phyloP scores from a whole-genome alignment of 2,797 vertebrate genomes.

The Pelochelys cantorii region DNA sequence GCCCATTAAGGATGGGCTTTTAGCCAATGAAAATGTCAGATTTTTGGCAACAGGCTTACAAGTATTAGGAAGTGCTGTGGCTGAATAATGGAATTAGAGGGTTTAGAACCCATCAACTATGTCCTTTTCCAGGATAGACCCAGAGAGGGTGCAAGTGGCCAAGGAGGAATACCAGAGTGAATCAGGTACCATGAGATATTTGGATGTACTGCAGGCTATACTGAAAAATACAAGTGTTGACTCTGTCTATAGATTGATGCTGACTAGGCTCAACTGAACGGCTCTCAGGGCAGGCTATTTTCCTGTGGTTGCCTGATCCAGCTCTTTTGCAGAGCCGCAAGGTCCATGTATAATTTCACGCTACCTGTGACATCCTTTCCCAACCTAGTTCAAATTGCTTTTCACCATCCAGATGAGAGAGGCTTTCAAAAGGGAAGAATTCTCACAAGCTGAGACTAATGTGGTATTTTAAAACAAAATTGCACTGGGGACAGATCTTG shows the following conservation, averaged over 20 bases:
- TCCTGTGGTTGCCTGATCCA: background rate
- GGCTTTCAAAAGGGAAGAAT: background rate
- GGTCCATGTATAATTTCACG: background rate
- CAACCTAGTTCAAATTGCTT: background rate
- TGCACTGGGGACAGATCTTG: background rate
- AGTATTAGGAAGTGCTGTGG: conserved; percentile 29
- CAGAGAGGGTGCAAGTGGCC: conserved; percentile 1
- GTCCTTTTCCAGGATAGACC: background rate
- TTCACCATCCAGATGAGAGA: background rate
- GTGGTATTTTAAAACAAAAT: background rate
- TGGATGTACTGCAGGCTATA: background rate
- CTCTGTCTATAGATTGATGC: background rate
- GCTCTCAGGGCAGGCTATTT: background rate
- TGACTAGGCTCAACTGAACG: background rate
- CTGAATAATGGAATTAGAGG: conserved; percentile 61
- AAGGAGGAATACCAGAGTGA: conserved; percentile 1
- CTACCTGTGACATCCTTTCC: background rate
- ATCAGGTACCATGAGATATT: background rate
- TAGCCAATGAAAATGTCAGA: conserved; percentile 56
- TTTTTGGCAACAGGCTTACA: conserved; percentile 57
- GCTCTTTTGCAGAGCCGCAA: background rate
- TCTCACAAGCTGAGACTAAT: background rate
- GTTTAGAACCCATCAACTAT: conserved; percentile 18
- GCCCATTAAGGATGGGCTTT: conserved; percentile 62
- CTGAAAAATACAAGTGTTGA: background rate